Evolutionary conservation across 2,113 vertebrate genomes (phyloP), one percentile per base, ranked within the genome.

Genomic region (Alethe castanea): DNA sequence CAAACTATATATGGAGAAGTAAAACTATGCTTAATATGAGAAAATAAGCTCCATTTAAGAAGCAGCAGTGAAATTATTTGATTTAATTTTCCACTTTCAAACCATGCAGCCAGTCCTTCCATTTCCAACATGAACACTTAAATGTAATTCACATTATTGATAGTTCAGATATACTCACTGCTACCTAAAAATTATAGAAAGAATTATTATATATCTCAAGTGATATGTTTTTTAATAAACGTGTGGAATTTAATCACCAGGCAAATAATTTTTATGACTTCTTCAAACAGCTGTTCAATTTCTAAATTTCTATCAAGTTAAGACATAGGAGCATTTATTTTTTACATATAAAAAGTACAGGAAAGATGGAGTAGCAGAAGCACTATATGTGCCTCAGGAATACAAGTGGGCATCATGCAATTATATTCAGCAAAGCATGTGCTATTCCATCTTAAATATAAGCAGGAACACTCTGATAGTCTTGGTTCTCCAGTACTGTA

Each of bases 11-110:
- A 93, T 29, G 50, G 64, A 93, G 67, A 89, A 89, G 71, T 64
- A 86, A 93, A 86, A 23, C 29, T 64, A 56, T 74, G 38, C 17
- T 76, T 87, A 78, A 9, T 24, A 50, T 25, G 53, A 67, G 70
- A 82, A 85, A 94, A 91, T 64, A 92, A 81, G 50, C 35, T 66
- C 62, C 62, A 83, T 62, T 89, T 84, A 86, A 84, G 72, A 60
- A 94, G 84, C 14, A 64, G 45, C 16, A 87, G 66, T 65, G 24
- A 18, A 80, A 91, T 81, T 80, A 52, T 67, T 84, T 66, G 24
- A 90, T 96, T 78, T 93, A 72, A 92, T 89, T 88, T 97, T 90
- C 61, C 38, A 88, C n/a, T 91, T 90, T 25, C 79, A 59, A 29
- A 70, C 54, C 82, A 82, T 36, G 28, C 48, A 94, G 42, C 28